Conservation (phyloP, 2,113 vertebrate genomes). For the Chamaetylas fuelleborni region DNA sequence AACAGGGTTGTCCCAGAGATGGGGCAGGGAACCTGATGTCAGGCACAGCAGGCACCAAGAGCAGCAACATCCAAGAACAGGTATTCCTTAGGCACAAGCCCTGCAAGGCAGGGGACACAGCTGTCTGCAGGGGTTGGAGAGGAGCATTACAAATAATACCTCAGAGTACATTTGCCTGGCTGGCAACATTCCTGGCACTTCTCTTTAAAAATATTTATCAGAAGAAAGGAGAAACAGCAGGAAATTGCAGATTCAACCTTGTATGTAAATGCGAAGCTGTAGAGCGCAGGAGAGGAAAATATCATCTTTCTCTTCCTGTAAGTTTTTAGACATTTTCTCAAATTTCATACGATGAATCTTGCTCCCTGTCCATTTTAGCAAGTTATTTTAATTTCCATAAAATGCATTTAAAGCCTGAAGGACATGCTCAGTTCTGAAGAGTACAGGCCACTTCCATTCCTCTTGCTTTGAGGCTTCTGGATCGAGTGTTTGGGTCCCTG, state of each 20-base stretch:
- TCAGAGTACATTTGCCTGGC: neutral
- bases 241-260: constrained; percentile 3
- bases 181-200: constrained; percentile 2
- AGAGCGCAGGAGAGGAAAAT: neutral
- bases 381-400: neutral
- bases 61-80: neutral
- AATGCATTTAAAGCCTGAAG: neutral
- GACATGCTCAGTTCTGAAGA: neutral
- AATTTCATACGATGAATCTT: neutral
- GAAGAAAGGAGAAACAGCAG: constrained; percentile 18
- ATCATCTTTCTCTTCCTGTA: neutral
- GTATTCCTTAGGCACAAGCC: neutral
- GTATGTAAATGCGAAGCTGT: neutral
- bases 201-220: neutral
- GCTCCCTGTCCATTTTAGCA: neutral
- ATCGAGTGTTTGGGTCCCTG: neutral
- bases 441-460: neutral
- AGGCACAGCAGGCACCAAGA: neutral
- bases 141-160: neutral
- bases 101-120: neutral
- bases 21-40: neutral
- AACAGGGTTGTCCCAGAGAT: neutral
- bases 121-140: neutral
- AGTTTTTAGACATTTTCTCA: neutral
- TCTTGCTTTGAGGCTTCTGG: neutral